Evolutionary conservation across 2,113 vertebrate species (phyloP).

Genomic region (Laticauda laticaudata): DNA sequence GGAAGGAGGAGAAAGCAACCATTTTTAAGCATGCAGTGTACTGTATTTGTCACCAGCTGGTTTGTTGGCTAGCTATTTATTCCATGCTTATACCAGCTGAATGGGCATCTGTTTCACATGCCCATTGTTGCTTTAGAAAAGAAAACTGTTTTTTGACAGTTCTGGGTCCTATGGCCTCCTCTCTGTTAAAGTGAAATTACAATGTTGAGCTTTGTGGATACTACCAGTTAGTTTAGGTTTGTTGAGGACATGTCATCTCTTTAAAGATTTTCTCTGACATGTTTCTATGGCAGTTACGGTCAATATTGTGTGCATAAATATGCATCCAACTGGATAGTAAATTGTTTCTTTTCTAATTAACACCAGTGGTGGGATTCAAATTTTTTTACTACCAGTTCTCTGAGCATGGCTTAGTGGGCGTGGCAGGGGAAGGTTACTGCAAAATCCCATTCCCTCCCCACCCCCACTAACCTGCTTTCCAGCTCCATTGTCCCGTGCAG

Average conservation of each 20-base stretch:
- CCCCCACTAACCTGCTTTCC: no score
- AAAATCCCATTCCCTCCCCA: no score
- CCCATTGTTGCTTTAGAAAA: not conserved
- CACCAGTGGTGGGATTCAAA: no score
- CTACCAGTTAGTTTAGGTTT: not conserved
- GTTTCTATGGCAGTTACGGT: not conserved
- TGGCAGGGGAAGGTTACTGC: no score
- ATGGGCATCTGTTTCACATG: conserved; percentile 10
- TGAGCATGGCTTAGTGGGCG: no score
- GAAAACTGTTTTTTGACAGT: not conserved
- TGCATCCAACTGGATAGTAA: not conserved
- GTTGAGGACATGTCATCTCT: not conserved
- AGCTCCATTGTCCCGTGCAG: no score
- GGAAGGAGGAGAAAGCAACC: not conserved
- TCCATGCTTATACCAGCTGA: not conserved
- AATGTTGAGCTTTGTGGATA: not conserved
- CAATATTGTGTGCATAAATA: not conserved
- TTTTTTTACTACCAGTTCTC: no score
- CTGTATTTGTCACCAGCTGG: not conserved
- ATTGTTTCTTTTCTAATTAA: not conserved
- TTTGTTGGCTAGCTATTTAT: not conserved
- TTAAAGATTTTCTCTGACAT: not conserved
- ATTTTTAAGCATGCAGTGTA: not conserved
- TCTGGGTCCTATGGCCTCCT: not conserved
- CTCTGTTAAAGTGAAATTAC: not conserved